phyloP scores from a whole-genome alignment of 2,797 vertebrate genomes.

The Ibycter americanus region DNA sequence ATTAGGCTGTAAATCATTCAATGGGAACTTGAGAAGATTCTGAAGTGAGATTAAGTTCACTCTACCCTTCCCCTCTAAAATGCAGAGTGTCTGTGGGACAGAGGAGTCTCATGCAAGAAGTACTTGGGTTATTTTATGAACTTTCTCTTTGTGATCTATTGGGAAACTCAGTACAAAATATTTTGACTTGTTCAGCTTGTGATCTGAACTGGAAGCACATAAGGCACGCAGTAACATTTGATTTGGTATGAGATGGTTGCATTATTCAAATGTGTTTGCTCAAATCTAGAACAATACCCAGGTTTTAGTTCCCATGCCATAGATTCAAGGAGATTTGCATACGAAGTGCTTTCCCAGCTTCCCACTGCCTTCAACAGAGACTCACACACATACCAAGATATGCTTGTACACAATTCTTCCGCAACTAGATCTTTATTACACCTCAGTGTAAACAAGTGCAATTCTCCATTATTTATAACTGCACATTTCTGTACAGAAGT shows the following conservation, averaged over 20 bases:
- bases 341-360: not conserved
- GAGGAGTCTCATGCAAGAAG: not conserved
- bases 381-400: not conserved
- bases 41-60: not conserved
- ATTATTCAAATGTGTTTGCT: not conserved
- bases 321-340: not conserved
- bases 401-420: not conserved
- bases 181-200: not conserved
- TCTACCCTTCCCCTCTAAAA: not conserved
- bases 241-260: not conserved
- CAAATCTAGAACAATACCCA: not conserved
- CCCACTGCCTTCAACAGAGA: not conserved
- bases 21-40: conserved; percentile 10
- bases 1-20: not conserved
- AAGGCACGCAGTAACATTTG: not conserved
- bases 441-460: not conserved
- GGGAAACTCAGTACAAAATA: not conserved
- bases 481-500: not conserved
- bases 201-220: not conserved
- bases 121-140: not conserved
- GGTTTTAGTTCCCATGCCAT: not conserved
- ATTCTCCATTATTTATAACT: not conserved
- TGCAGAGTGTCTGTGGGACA: not conserved
- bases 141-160: not conserved
- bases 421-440: not conserved